Base-by-base conservation (phyloP, 2,888 invertebrate genomes). In the Platerodrilus igneus region DNA sequence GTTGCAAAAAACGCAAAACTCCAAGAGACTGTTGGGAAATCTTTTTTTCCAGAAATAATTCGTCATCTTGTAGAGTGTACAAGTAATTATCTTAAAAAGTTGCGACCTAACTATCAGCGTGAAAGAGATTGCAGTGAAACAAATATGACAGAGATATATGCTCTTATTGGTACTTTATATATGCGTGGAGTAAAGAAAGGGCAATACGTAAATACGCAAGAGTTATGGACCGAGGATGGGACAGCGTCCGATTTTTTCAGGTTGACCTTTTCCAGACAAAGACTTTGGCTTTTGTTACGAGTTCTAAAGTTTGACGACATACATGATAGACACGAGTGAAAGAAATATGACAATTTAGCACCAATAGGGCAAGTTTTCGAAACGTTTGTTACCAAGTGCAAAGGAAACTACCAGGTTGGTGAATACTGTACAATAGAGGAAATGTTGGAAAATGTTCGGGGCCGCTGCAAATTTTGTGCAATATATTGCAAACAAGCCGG, bases 1-100 rank as follows among this genome's bases (percentile, higher is more conserved):
- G 16, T 23, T 28, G 41, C 23, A 23, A 29, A 35, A 30, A 25
- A 28, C 22, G 13, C 19, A 18, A 40, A 35, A 13, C 2, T 29
- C 2, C 6, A 18, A 10, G 23, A 18, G 17, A 28, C 15, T 22
- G 27, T 28, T 21, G 34, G 40, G 34, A 9, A 27, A n/a, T 29
- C 29, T 22, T 35, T 35, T 41, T 22, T 35, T 23, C 22, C n/a
- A 10, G 18, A 34, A 6, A 36, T 31, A 16, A 17, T 41, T 26
- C 31, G 37, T 4, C 31, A 41, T 22, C 29, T 38, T 28, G 42
- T 42, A 18, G 22, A 14, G 6, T 34, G 21, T 37, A 33, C 42
- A 25, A 37, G 37, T 23, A 37, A 22, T 10, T 42, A 32, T 33
- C 20, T 37, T 17, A 28, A 18, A 3, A 37, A 37, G 21, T 18